phyloP scores from a whole-genome alignment of 2,797 vertebrate genomes.

The Delichon dasypus region DNA sequence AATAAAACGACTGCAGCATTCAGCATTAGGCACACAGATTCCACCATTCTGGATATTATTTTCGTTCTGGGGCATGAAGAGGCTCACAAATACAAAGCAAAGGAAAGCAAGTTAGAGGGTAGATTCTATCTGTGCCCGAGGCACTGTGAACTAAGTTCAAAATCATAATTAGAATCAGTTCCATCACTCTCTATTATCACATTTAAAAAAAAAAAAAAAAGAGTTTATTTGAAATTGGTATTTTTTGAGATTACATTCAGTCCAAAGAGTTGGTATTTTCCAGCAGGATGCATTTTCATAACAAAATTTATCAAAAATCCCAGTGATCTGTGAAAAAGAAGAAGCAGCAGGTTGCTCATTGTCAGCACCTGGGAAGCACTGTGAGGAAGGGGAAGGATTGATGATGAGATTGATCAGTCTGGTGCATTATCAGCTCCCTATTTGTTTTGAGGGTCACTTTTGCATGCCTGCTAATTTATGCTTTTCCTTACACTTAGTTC shows the following conservation, averaged over 20 bases:
- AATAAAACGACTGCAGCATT: background rate
- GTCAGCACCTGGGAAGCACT: background rate
- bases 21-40: background rate
- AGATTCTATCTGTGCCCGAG: background rate
- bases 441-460: background rate
- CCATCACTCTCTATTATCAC: background rate
- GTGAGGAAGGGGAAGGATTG: background rate
- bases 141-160: background rate
- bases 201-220: background rate
- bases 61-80: background rate
- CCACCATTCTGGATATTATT: background rate
- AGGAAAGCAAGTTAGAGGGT: background rate
- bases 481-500: background rate
- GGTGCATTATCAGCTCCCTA: background rate
- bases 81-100: background rate
- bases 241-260: background rate
- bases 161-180: constrained; percentile 34
- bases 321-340: background rate
- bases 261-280: background rate
- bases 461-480: background rate
- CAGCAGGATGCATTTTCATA: background rate
- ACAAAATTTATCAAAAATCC: background rate
- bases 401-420: background rate
- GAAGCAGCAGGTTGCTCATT: background rate
- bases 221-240: background rate